Evolutionary conservation across 2,113 vertebrate genomes (phyloP).

Genomic region (Lipophrys pholis): DNA sequence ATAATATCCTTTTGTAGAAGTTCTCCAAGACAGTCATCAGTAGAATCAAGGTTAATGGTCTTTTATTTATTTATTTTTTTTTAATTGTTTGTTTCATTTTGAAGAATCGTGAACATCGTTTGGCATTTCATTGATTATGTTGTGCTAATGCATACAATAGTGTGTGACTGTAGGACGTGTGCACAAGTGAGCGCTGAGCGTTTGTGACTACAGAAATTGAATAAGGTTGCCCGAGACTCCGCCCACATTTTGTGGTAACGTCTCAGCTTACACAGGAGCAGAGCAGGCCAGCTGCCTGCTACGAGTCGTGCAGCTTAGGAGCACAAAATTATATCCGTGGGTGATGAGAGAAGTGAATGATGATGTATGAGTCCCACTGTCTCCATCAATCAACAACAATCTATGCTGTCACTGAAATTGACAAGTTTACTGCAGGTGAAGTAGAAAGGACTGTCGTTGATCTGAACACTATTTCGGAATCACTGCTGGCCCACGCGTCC

Average conservation of each 20-base stretch:
- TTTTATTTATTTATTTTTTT: no score
- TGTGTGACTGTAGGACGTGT: neutral
- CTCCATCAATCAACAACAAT: slow-evolving; percentile 43
- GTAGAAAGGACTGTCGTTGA: neutral
- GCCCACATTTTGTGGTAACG: neutral
- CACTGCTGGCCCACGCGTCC: no score
- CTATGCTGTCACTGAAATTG: slow-evolving; percentile 12
- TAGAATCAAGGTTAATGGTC: neutral
- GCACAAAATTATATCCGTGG: slow-evolving; percentile 33
- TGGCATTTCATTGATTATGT: neutral
- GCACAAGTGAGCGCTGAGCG: neutral
- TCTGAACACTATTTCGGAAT: no score
- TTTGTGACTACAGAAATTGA: neutral
- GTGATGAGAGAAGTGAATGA: slow-evolving; percentile 27
- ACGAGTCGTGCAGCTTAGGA: neutral
- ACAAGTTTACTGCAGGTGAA: neutral
- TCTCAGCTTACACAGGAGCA: slow-evolving; percentile 6
- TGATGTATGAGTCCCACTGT: slow-evolving; percentile 21
- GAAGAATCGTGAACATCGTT: neutral
- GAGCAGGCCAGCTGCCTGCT: slow-evolving; percentile 10
- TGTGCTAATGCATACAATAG: no score
- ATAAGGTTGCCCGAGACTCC: neutral
- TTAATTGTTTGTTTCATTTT: neutral
- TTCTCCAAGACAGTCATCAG: slow-evolving; percentile 25
- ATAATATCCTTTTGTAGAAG: slow-evolving; percentile 5